Conservation (phyloP, 2,888 invertebrate species). For the Sylvicola fuscatus region DNA sequence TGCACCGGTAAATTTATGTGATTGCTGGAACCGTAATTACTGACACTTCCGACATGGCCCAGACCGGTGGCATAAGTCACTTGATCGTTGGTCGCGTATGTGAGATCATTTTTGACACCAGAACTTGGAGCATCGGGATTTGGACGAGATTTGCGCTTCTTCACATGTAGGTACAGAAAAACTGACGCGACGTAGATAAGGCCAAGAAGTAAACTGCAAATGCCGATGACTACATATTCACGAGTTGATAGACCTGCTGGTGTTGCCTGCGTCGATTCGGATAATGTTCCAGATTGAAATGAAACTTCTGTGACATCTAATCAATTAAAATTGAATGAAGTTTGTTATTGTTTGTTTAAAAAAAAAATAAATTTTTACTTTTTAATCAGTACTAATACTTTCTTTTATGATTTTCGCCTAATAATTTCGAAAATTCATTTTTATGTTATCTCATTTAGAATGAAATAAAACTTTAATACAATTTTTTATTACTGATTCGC, state of each 20-base stretch:
- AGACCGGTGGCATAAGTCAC: slow-evolving; percentile 23
- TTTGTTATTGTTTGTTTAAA: not conserved
- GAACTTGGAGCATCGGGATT: not conserved
- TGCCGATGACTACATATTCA: slow-evolving; percentile 67
- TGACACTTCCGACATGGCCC: slow-evolving; percentile 19
- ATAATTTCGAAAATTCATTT: too few species aligned
- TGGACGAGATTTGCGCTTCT: slow-evolving; percentile 32
- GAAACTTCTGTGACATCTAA: slow-evolving; percentile 62
- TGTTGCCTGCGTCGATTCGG: slow-evolving; percentile 27
- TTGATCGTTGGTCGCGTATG: slow-evolving; percentile 26
- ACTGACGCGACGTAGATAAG: slow-evolving; percentile 73
- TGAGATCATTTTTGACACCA: not conserved
- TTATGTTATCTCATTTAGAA: too few species aligned
- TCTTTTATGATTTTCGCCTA: too few species aligned
- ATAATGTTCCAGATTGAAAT: slow-evolving; percentile 44
- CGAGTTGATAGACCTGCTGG: slow-evolving; percentile 43
- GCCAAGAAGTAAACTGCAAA: slow-evolving; percentile 66
- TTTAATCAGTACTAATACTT: too few species aligned
- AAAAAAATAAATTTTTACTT: too few species aligned
- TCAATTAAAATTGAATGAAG: slow-evolving; percentile 12
- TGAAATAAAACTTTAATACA: too few species aligned
- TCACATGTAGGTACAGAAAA: slow-evolving; percentile 58
- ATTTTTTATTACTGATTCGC: too few species aligned
- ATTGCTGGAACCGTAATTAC: not conserved
- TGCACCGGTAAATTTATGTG: not conserved